A percentile compares a stretch with the other conserved stretches of the same genome.
Evolutionary conservation across 2,888 invertebrate species (phyloP).

Genomic region (Macrosoma leucophasiata): DNA sequence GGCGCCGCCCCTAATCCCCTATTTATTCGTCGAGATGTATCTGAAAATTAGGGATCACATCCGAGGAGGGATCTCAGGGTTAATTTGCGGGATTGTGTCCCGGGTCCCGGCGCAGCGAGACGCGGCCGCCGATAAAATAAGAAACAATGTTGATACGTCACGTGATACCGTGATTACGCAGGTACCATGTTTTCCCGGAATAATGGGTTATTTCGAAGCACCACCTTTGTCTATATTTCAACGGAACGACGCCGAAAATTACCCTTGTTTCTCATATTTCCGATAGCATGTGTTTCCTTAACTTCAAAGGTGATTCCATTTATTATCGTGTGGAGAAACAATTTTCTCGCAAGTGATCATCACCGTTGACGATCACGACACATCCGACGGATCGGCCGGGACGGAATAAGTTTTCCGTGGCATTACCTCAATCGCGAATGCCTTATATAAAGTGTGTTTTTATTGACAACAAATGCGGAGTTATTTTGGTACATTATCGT

Average conservation of each 20-base stretch:
- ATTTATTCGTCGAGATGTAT: constrained; percentile 73
- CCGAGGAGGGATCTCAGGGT: constrained; percentile 47
- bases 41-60: constrained; percentile 75
- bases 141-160: constrained; percentile 40
- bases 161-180: constrained; percentile 39
- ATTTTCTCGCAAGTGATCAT: no score
- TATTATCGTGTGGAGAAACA: no score
- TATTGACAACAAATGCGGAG: no score
- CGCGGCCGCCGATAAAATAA: constrained; percentile 36
- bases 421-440: no score
- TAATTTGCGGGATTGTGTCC: constrained; percentile 58
- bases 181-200: constrained; percentile 31
- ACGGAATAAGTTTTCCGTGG: no score
- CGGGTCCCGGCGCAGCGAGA: constrained; percentile 30
- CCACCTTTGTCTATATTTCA: constrained; percentile 7
- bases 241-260: no score
- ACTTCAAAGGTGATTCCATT: no score
- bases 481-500: constrained; percentile 9
- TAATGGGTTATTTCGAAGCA: constrained; percentile 33
- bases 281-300: no score
- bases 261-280: no score
- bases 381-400: no score
- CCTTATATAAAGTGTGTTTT: no score
- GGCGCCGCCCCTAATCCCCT: constrained; percentile 70
- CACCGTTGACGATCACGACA: no score